These are phyloP conservation scores for Lepus timidus DNA, from an alignment of 2,113 vertebrate species.

Conservation along the genomic window DNA sequence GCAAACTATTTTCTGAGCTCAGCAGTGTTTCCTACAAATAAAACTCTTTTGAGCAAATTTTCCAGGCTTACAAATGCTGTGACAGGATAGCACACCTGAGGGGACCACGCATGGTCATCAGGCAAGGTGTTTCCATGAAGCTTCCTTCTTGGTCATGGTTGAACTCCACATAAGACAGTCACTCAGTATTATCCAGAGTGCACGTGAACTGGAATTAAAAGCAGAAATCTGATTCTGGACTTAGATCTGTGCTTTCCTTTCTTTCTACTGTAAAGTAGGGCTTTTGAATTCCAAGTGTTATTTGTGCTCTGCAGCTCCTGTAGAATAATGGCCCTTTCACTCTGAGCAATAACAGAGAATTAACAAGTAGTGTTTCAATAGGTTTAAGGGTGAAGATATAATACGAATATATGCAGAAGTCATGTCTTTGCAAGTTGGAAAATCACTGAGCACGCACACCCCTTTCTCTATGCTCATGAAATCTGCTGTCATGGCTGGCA, in stretches of 20 bases:
- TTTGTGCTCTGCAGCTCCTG: conserved; percentile 18
- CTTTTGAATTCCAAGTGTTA: not conserved
- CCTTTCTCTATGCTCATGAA: not conserved
- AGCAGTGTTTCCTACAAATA: conserved; percentile 8
- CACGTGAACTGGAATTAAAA: not conserved
- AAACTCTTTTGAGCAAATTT: conserved; percentile 32
- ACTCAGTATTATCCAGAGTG: not conserved
- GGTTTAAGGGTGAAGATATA: not conserved
- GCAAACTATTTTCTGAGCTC: conserved; percentile 15
- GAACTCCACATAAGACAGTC: not conserved
- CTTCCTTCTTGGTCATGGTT: not conserved
- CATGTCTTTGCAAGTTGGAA: not conserved
- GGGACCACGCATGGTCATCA: not conserved
- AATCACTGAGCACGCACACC: not conserved
- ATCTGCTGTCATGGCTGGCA: not conserved
- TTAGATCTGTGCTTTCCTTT: not conserved
- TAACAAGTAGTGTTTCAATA: not conserved
- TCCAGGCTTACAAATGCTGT: not conserved
- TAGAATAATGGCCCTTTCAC: conserved; percentile 23
- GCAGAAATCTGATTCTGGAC: not conserved
- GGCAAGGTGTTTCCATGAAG: not conserved
- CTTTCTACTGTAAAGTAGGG: conserved; percentile 1
- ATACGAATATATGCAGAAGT: not conserved
- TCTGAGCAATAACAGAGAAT: not conserved
- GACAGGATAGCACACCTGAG: not conserved